These are phyloP conservation scores for Geotrupes spiniger DNA, from an alignment of 2,888 invertebrate genomes.

Conservation along the genomic window DNA sequence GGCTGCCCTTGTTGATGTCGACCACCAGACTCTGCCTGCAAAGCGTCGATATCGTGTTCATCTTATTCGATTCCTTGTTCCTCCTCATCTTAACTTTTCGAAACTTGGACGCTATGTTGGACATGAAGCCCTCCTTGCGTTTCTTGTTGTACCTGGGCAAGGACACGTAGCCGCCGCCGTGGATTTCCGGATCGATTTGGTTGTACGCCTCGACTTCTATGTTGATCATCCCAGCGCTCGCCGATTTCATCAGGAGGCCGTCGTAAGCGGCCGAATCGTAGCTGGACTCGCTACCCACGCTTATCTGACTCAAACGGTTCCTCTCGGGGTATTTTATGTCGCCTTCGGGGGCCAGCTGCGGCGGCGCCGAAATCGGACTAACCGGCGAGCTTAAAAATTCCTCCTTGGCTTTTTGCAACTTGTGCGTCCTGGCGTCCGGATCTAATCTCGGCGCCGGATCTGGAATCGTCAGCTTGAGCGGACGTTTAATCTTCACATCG, in stretches of 20 bases:
- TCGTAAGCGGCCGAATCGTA: slow-evolving; percentile 45
- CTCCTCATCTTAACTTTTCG: slow-evolving; percentile 56
- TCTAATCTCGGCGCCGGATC: slow-evolving; percentile 28
- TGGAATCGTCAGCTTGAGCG: slow-evolving; percentile 37
- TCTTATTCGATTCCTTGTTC: slow-evolving; percentile 45
- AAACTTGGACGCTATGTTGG: slow-evolving; percentile 60
- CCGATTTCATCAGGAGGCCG: slow-evolving; percentile 63
- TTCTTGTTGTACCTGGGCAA: slow-evolving; percentile 49
- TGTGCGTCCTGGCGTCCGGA: slow-evolving; percentile 55
- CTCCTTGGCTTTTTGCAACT: slow-evolving; percentile 68
- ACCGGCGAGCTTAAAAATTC: slow-evolving; percentile 56
- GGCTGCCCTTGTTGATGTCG: slow-evolving; percentile 47
- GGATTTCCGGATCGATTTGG: slow-evolving; percentile 52
- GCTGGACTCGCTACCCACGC: slow-evolving; percentile 61
- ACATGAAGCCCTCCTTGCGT: slow-evolving; percentile 50
- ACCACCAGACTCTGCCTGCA: slow-evolving; percentile 76
- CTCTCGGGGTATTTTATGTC: slow-evolving; percentile 37
- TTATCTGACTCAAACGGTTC: slow-evolving; percentile 58
- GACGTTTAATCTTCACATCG: slow-evolving; percentile 9
- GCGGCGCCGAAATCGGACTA: slow-evolving; percentile 25
- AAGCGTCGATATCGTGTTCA: slow-evolving; percentile 65
- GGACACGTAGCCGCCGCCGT: slow-evolving; percentile 54
- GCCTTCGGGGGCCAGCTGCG: slow-evolving; percentile 22
- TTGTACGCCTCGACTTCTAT: slow-evolving; percentile 62
- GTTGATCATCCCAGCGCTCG: slow-evolving; percentile 77